Conservation (phyloP, 2,888 invertebrate genomes). For the Phengaris arion region DNA sequence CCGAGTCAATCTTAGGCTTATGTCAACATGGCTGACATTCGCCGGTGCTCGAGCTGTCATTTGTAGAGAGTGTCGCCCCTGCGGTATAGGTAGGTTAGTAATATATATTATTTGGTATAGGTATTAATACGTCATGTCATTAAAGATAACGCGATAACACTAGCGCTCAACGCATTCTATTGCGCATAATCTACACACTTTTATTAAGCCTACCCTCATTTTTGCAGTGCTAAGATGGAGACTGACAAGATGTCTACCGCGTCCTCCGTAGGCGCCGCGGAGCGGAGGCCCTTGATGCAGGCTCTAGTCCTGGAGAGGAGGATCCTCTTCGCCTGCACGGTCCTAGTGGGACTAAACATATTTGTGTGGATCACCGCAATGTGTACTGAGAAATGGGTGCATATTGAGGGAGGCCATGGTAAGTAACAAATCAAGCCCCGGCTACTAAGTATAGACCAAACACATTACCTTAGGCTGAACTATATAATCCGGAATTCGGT, state of each 20-base stretch:
- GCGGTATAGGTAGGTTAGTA: too few species aligned
- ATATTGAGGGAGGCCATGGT: constrained; percentile 71
- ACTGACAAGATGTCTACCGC: constrained; percentile 81
- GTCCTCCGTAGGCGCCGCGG: constrained; percentile 81
- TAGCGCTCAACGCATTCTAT: too few species aligned
- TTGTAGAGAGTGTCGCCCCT: too few species aligned
- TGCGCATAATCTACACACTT: neutral
- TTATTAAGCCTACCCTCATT: constrained; percentile 29
- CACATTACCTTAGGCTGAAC: too few species aligned
- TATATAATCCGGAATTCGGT: too few species aligned
- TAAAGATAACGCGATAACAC: too few species aligned
- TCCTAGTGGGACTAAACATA: constrained; percentile 82
- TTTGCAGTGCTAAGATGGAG: constrained; percentile 54
- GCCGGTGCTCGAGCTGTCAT: too few species aligned
- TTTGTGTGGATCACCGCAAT: constrained; percentile 87
- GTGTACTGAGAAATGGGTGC: constrained; percentile 86
- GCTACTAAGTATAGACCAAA: too few species aligned
- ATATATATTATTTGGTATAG: too few species aligned
- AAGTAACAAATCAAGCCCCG: constrained; percentile 37
- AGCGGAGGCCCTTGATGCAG: constrained; percentile 78
- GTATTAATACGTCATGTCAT: too few species aligned
- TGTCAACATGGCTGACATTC: too few species aligned
- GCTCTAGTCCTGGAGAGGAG: constrained; percentile 85
- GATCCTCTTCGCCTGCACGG: constrained; percentile 84
- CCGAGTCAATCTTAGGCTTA: too few species aligned